Conservation (phyloP, 2,113 vertebrate species). For the Hydropotes inermis region DNA sequence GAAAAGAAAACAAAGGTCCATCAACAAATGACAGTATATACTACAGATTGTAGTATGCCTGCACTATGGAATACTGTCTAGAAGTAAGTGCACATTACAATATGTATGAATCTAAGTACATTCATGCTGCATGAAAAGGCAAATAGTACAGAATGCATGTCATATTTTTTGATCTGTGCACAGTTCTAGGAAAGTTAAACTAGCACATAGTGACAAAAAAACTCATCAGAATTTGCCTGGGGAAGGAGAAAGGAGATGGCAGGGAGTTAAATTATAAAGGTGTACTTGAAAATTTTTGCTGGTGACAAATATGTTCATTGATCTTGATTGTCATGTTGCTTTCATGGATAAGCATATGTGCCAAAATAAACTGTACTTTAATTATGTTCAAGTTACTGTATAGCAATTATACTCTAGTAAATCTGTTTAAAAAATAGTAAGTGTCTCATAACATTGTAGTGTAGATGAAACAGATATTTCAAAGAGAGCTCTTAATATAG, state of each 20-base stretch:
- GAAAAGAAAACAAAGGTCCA: neutral
- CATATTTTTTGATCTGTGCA: neutral
- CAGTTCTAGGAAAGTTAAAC: neutral
- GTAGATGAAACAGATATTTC: neutral
- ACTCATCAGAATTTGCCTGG: neutral
- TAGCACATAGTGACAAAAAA: neutral
- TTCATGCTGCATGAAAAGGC: neutral
- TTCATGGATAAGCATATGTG: neutral
- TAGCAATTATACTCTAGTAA: neutral
- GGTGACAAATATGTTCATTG: neutral
- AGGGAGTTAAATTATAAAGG: neutral
- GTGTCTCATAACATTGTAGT: neutral
- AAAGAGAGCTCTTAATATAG: neutral
- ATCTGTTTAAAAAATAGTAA: neutral
- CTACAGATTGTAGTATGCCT: neutral
- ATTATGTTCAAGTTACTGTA: neutral
- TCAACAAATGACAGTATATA: neutral
- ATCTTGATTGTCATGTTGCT: neutral
- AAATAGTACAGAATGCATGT: neutral
- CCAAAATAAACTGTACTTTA: neutral
- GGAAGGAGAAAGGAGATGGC: neutral
- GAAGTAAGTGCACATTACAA: neutral
- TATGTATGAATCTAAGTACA: neutral
- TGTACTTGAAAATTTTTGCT: neutral
- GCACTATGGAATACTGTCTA: neutral